phyloP scores from a whole-genome alignment of 1,140 invertebrate species.

The Zaprionus kolodkinae region DNA sequence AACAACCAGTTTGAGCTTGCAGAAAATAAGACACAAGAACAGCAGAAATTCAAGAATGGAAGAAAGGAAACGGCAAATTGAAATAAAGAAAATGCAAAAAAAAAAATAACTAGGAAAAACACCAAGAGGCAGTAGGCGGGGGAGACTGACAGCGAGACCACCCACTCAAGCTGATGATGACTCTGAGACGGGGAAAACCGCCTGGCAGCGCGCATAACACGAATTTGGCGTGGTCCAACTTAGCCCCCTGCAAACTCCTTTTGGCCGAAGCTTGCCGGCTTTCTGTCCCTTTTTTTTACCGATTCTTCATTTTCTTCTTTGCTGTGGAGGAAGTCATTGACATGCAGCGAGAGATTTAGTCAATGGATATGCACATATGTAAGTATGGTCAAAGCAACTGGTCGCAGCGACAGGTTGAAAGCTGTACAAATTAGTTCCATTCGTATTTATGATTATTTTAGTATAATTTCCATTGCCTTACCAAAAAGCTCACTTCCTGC shows the following conservation, averaged over 20 bases:
- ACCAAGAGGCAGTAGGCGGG: background rate
- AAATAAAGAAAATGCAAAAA: background rate
- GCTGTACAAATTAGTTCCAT: background rate
- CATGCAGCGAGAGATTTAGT: conserved; percentile 28
- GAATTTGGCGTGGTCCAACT: conserved; percentile 32
- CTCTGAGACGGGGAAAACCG: background rate
- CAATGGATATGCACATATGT: conserved; percentile 13
- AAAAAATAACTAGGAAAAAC: conserved; percentile 6
- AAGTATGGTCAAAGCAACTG: background rate
- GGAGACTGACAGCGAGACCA: conserved; percentile 9
- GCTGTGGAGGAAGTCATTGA: conserved; percentile 37
- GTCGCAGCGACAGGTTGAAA: background rate
- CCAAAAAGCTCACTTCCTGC: background rate
- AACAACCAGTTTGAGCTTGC: conserved; percentile 11
- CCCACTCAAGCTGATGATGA: conserved; percentile 19
- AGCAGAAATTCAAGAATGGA: conserved; percentile 18
- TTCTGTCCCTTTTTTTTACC: background rate
- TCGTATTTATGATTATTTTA: background rate
- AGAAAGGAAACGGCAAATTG: conserved; percentile 10
- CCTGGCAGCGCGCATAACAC: conserved; percentile 13
- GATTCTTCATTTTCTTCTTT: background rate
- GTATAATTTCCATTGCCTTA: background rate
- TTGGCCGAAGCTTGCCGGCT: background rate
- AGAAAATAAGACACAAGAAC: conserved; percentile 1
- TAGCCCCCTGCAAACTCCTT: conserved; percentile 10